A percentile compares a stretch with the other conserved stretches of the same genome.
phyloP scores from a whole-genome alignment of 2,113 vertebrate species.

The Elachura formosa region DNA sequence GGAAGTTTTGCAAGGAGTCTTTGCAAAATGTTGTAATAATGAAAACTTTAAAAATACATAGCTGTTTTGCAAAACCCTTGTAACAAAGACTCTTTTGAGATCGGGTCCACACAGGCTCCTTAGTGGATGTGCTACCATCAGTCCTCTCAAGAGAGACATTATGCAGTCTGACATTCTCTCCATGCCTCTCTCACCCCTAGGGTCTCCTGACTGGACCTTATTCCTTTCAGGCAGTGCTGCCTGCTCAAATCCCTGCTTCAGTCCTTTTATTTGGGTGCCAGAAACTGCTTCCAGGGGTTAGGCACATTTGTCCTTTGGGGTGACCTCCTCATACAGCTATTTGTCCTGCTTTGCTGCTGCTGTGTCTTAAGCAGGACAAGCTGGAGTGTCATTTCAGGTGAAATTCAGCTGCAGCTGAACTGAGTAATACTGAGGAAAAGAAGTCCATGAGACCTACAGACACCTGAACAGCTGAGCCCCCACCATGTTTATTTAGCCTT shows the following conservation, averaged over 20 bases:
- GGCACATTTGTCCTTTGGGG: not conserved
- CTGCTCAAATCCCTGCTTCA: not conserved
- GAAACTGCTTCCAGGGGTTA: not conserved
- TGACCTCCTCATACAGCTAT: not conserved
- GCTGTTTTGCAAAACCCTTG: not conserved
- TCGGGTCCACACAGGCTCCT: not conserved
- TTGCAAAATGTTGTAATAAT: conserved; percentile 59
- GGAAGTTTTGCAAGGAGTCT: conserved; percentile 37
- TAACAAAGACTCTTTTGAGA: conserved; percentile 47
- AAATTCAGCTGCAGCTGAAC: not conserved
- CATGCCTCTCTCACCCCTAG: not conserved
- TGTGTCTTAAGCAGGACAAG: not conserved
- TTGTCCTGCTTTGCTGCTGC: not conserved
- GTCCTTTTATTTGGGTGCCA: not conserved
- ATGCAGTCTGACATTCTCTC: not conserved
- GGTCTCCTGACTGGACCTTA: not conserved
- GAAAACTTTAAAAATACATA: conserved; percentile 45
- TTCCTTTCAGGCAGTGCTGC: not conserved
- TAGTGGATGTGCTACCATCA: conserved; percentile 5
- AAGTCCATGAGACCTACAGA: not conserved
- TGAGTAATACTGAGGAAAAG: not conserved
- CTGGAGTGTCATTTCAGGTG: not conserved
- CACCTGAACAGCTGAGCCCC: not conserved
- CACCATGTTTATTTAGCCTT: not conserved
- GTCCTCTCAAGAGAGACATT: conserved; percentile 25